Conservation (phyloP, 1,140 invertebrate genomes). For the Drosophila littoralis region DNA sequence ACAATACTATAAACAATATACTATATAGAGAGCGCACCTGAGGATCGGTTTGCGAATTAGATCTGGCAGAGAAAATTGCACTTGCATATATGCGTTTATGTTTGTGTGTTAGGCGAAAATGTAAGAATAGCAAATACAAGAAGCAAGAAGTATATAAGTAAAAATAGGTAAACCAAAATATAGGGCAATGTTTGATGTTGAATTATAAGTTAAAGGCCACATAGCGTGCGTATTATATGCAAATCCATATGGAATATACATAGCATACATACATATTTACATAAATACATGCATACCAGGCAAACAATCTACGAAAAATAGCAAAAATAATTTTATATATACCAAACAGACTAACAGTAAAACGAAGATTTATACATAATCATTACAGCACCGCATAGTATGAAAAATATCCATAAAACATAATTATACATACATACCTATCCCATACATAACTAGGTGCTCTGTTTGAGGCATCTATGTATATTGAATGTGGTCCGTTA, state of each 20-base stretch:
- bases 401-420: slow-evolving; percentile 59
- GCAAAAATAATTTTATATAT: slow-evolving; percentile 66
- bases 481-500: slow-evolving; percentile 8
- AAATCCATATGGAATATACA: slow-evolving; percentile 40
- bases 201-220: slow-evolving; percentile 68
- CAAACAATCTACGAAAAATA: slow-evolving; percentile 16
- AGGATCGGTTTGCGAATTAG: slow-evolving; percentile 16
- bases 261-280: slow-evolving; percentile 37
- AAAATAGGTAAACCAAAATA: slow-evolving; percentile 67
- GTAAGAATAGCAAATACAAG: slow-evolving; percentile 69
- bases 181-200: slow-evolving; percentile 80
- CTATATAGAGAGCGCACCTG: slow-evolving; percentile 36
- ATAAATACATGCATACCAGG: slow-evolving; percentile 26
- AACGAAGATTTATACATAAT: slow-evolving; percentile 74
- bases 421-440: neutral
- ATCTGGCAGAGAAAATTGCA: slow-evolving; percentile 16
- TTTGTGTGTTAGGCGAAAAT: slow-evolving; percentile 45
- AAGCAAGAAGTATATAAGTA: slow-evolving; percentile 30
- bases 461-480: neutral
- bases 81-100: slow-evolving; percentile 9
- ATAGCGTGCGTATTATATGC: slow-evolving; percentile 61
- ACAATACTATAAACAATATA: slow-evolving; percentile 23
- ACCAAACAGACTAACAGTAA: slow-evolving; percentile 31
- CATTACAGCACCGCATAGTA: slow-evolving; percentile 83
- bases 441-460: neutral